Evolutionary conservation across 2,113 vertebrate species (phyloP).

Genomic region (Sapayoa aenigma): DNA sequence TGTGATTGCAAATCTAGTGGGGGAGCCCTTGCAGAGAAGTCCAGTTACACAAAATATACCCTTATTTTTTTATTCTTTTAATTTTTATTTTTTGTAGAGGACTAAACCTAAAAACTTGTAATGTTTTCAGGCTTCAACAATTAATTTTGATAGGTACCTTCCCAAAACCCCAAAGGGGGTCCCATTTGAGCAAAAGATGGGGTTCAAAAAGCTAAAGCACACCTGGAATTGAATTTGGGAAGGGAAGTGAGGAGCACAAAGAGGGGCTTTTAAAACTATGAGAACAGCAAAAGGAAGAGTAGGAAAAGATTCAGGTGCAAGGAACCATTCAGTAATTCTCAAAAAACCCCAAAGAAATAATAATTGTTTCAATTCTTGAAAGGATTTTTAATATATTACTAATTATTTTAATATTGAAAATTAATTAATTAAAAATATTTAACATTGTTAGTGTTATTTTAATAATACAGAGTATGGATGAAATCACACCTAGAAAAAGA

Average conservation of each 20-base stretch:
- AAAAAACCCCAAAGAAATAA: neutral
- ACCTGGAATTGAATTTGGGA: neutral
- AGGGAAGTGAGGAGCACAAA: neutral
- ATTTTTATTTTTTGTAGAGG: neutral
- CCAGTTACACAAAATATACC: fast-evolving
- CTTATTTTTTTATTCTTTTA: neutral
- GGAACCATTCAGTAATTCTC: neutral
- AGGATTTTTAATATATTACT: neutral
- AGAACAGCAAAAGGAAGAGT: neutral
- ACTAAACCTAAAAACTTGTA: neutral
- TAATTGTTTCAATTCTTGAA: neutral
- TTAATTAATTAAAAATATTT: no score
- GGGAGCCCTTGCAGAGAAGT: neutral
- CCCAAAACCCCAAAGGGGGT: neutral
- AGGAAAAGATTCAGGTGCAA: neutral
- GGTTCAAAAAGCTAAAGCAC: neutral
- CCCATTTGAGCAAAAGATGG: neutral
- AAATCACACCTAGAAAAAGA: neutral
- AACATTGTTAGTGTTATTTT: neutral
- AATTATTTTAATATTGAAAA: no score
- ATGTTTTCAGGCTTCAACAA: neutral
- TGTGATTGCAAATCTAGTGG: neutral
- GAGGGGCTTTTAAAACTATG: neutral
- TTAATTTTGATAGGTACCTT: neutral
- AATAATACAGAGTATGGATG: neutral